Percentiles rank a stretch among this genome's conserved stretches.
Evolutionary conservation across 2,113 vertebrate species (phyloP).

Genomic region (Papio anubis): DNA sequence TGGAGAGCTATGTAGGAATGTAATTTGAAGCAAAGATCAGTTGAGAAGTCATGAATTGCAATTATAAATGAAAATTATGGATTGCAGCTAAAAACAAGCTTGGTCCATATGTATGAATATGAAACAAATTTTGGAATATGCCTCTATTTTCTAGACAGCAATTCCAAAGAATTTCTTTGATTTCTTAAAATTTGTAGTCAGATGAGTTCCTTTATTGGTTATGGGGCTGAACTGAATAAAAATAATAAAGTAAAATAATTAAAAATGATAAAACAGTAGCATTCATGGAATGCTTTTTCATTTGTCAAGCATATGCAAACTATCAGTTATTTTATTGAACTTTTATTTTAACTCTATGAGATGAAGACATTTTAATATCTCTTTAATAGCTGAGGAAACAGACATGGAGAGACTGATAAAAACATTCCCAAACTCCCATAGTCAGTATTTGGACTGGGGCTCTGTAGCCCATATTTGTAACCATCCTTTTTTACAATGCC

Average conservation of each 20-base stretch:
- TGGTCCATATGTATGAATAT: neutral
- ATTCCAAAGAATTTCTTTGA: slow-evolving; percentile 31
- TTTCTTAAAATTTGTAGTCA: slow-evolving; percentile 40
- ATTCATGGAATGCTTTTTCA: neutral
- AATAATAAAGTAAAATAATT: slow-evolving; percentile 36
- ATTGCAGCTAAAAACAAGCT: slow-evolving; percentile 1
- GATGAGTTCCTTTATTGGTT: slow-evolving; percentile 6
- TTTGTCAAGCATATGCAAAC: neutral
- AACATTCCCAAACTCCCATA: neutral
- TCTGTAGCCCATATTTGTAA: neutral
- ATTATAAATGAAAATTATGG: slow-evolving; percentile 21
- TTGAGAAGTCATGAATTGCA: slow-evolving; percentile 13
- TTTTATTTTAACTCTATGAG: neutral
- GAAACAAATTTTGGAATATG: slow-evolving; percentile 25
- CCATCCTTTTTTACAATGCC: slow-evolving; percentile 19
- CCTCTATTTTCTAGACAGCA: slow-evolving; percentile 43
- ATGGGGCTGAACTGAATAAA: slow-evolving; percentile 14
- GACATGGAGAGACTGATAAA: neutral
- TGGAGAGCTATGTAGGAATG: neutral
- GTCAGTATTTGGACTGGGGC: neutral
- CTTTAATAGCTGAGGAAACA: neutral
- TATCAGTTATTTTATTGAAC: slow-evolving; percentile 10
- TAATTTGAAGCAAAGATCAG: slow-evolving; percentile 32
- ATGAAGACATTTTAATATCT: neutral
- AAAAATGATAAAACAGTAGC: neutral